Evolutionary conservation across 1,140 invertebrate species (phyloP).

Genomic region (Pseudachorutes palmiensis): DNA sequence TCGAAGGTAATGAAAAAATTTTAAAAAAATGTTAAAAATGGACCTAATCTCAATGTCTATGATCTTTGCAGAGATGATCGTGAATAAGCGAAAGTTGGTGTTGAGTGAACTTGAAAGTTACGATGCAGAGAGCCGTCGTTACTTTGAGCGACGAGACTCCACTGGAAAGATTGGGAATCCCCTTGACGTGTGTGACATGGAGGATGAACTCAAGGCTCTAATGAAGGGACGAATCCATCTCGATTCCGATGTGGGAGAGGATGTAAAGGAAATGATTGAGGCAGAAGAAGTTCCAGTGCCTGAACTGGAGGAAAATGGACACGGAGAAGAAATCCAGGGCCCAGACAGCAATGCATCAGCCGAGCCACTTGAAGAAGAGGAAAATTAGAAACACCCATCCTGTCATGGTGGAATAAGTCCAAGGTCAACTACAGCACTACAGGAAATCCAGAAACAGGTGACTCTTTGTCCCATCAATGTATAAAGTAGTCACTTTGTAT

Average conservation of each 20-base stretch:
- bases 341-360: not conserved
- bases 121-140: slow-evolving; percentile 39
- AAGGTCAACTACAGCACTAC: not conserved
- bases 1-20: slow-evolving; percentile 47
- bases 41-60: slow-evolving; percentile 21
- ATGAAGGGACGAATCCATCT: slow-evolving; percentile 23
- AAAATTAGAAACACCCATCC: too few species aligned
- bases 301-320: not conserved
- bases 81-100: slow-evolving; percentile 47
- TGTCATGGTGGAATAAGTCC: not conserved
- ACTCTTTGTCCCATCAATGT: too few species aligned
- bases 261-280: not conserved
- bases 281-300: not conserved
- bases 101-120: slow-evolving; percentile 45
- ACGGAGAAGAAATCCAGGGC: not conserved
- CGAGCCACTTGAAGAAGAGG: not conserved
- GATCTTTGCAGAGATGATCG: slow-evolving; percentile 43
- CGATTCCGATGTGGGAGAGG: not conserved
- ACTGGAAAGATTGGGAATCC: slow-evolving; percentile 22
- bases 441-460: too few species aligned
- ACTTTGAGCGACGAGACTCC: slow-evolving; percentile 29
- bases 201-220: slow-evolving; percentile 39
- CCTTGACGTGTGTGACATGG: slow-evolving; percentile 37
- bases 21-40: slow-evolving; percentile 18
- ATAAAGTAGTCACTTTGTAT: too few species aligned